A percentile compares a stretch with the other conserved stretches of the same genome.
phyloP scores from a whole-genome alignment of 2,888 invertebrate species.

The Mechanitis messenoides region DNA sequence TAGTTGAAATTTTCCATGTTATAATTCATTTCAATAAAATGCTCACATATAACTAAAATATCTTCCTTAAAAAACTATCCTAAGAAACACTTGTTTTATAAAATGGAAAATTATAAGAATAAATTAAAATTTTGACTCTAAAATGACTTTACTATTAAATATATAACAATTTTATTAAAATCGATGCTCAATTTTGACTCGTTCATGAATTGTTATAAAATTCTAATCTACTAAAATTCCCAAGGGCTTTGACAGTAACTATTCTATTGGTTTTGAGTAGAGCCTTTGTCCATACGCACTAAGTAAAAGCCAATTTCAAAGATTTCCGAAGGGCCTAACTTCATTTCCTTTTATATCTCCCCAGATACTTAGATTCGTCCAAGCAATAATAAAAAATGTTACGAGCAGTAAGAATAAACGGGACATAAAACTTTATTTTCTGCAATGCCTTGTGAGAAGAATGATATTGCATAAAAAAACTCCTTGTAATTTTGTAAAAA shows the following conservation, averaged over 20 bases:
- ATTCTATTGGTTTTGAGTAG: conserved; percentile 61
- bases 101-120: too few species aligned
- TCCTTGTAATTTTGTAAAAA: neutral
- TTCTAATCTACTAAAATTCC: conserved; percentile 46
- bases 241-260: conserved; percentile 57
- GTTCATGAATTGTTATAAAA: neutral
- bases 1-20: too few species aligned
- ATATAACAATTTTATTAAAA: too few species aligned
- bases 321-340: conserved; percentile 76
- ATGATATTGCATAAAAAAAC: conserved; percentile 1
- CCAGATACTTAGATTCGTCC: conserved; percentile 74
- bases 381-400: conserved; percentile 73
- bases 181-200: too few species aligned
- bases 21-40: too few species aligned
- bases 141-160: too few species aligned
- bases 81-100: too few species aligned
- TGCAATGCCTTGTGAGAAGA: conserved; percentile 5
- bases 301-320: conserved; percentile 72
- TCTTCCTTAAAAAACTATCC: too few species aligned
- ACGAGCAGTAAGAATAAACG: conserved; percentile 45
- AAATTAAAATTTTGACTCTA: too few species aligned
- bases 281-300: conserved; percentile 70
- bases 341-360: conserved; percentile 77
- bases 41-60: too few species aligned
- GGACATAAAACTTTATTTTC: conserved; percentile 6